Conservation (phyloP, 2,113 vertebrate species). For the Phyllostomus discolor region DNA sequence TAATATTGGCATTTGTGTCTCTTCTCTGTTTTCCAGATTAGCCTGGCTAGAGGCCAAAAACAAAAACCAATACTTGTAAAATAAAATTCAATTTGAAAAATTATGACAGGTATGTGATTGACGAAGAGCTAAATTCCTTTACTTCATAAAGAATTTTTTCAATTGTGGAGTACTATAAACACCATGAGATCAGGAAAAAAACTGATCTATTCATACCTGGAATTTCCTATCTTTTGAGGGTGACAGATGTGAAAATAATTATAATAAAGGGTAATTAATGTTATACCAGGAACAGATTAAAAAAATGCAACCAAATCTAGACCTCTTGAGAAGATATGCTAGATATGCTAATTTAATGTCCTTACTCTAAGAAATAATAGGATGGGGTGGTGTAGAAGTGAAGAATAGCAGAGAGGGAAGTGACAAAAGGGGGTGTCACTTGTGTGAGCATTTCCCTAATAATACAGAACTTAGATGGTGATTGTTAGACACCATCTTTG, state of each 20-base stretch:
- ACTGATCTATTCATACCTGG: neutral
- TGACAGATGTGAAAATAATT: neutral
- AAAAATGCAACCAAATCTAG: neutral
- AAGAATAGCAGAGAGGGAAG: neutral
- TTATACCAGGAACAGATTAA: neutral
- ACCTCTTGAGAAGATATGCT: neutral
- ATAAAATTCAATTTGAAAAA: neutral
- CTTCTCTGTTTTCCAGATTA: neutral
- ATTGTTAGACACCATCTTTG: neutral
- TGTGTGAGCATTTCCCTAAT: neutral
- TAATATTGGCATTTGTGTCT: neutral
- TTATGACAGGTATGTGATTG: neutral
- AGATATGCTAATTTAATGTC: neutral
- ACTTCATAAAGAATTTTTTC: neutral
- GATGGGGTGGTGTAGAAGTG: neutral
- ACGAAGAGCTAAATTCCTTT: neutral
- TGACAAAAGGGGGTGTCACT: neutral
- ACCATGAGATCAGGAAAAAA: neutral
- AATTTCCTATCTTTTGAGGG: neutral
- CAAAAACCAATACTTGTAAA: neutral
- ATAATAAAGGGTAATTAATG: neutral
- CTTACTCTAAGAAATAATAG: neutral
- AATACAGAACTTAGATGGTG: neutral
- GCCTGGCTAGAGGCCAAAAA: neutral
- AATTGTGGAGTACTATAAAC: neutral